Conservation (phyloP, 2,888 invertebrate genomes). For the Athrips mouffetella region DNA sequence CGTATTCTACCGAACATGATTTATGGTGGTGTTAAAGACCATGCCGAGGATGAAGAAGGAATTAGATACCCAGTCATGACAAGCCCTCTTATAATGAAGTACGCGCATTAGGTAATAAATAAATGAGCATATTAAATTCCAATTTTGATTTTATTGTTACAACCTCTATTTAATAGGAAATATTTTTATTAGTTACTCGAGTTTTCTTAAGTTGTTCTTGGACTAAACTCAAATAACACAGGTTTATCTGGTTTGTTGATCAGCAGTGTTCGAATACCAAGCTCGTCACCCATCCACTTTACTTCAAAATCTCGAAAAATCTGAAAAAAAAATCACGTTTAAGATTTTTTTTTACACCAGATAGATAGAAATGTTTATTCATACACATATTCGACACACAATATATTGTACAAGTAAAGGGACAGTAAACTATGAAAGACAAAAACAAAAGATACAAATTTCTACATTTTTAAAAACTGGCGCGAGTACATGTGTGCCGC, state of each 20-base stretch:
- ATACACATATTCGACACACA: too few relatives aligned
- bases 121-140: background rate
- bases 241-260: constrained; percentile 90
- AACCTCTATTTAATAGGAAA: background rate
- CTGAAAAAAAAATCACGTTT: constrained; percentile 60
- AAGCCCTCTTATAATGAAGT: too few relatives aligned
- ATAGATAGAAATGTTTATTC: too few relatives aligned
- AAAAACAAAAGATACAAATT: too few relatives aligned
- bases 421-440: too few relatives aligned
- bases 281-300: constrained; percentile 79
- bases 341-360: background rate
- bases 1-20: constrained; percentile 36
- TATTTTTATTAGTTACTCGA: too few relatives aligned
- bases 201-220: constrained; percentile 11
- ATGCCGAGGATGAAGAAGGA: background rate
- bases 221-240: constrained; percentile 49
- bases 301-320: constrained; percentile 80
- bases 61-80: constrained; percentile 15
- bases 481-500: too few relatives aligned
- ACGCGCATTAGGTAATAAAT: background rate
- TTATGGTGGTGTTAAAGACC: constrained; percentile 22
- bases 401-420: too few relatives aligned
- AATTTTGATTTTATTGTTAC: background rate
- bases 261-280: constrained; percentile 83
- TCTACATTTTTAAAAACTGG: too few relatives aligned